Conservation (phyloP, 2,888 invertebrate genomes). For the Ichneumoninae sp. region DNA sequence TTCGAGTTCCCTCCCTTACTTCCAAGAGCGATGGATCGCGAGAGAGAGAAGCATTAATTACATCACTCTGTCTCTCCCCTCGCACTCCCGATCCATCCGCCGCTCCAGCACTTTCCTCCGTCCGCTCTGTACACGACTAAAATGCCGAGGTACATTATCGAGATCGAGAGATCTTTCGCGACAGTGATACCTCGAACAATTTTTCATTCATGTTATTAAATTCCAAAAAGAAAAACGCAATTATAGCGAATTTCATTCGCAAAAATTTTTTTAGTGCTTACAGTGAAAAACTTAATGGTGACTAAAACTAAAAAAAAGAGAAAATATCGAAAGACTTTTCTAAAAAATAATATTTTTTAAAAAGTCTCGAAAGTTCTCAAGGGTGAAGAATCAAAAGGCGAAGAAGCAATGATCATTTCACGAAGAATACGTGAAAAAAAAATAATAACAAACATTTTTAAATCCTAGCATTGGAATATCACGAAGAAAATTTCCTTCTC, state of each 20-base stretch:
- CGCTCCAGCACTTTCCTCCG: constrained; percentile 33
- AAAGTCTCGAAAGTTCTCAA: too few species aligned
- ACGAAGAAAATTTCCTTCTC: too few species aligned
- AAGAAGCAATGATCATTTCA: too few species aligned
- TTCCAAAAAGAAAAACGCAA: constrained; percentile 4
- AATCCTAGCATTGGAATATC: too few species aligned
- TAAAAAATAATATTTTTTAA: too few species aligned
- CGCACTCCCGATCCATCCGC: constrained; percentile 27
- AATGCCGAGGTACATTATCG: not conserved
- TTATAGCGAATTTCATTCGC: not conserved
- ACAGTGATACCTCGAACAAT: not conserved
- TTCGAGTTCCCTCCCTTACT: constrained; percentile 11
- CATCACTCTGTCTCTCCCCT: not conserved
- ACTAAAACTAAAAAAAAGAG: too few species aligned
- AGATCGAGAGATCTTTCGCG: not conserved
- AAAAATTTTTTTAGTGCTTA: too few species aligned
- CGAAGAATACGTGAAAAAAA: too few species aligned
- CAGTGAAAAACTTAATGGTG: too few species aligned
- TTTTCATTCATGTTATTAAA: not conserved
- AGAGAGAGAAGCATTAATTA: constrained; percentile 56
- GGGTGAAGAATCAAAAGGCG: too few species aligned
- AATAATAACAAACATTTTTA: too few species aligned
- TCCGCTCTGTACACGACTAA: constrained; percentile 4
- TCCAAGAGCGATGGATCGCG: constrained; percentile 54
- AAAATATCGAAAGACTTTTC: too few species aligned